Conservation (phyloP, 2,113 vertebrate genomes). For the Psilopsiagon aurifrons region DNA sequence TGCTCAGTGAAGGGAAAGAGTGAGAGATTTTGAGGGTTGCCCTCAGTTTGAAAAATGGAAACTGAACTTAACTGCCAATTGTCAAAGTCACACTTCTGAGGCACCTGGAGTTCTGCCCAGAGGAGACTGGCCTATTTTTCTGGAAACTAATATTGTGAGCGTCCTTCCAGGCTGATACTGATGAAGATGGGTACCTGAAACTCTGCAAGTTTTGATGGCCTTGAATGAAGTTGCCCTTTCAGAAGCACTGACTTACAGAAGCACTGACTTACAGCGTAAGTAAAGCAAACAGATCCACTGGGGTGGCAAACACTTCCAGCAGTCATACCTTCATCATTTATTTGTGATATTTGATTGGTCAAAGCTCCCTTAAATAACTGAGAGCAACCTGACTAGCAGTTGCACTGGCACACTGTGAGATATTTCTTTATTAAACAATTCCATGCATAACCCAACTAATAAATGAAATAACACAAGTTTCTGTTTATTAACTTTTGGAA, state of each 20-base stretch:
- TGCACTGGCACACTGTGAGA: background rate
- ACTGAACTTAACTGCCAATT: background rate
- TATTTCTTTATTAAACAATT: background rate
- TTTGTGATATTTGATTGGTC: background rate
- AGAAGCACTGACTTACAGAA: conserved; percentile 74
- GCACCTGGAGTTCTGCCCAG: background rate
- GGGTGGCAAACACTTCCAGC: background rate
- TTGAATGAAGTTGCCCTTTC: conserved; percentile 74
- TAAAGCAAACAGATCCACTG: background rate
- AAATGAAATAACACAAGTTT: background rate
- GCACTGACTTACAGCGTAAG: conserved; percentile 73
- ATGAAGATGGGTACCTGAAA: conserved; percentile 76
- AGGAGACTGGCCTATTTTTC: background rate
- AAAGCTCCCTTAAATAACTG: background rate
- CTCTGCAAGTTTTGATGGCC: conserved; percentile 71
- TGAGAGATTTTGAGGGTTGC: background rate
- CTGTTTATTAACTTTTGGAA: background rate
- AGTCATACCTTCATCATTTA: background rate
- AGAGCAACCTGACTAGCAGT: background rate
- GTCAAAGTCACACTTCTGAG: background rate
- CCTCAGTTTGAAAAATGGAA: background rate
- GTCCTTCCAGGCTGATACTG: conserved; percentile 70
- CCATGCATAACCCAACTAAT: background rate
- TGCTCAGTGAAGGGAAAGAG: background rate
- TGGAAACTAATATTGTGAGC: background rate